Evolutionary conservation across 2,888 invertebrate species (phyloP).

Genomic region (Xylota sylvarum): DNA sequence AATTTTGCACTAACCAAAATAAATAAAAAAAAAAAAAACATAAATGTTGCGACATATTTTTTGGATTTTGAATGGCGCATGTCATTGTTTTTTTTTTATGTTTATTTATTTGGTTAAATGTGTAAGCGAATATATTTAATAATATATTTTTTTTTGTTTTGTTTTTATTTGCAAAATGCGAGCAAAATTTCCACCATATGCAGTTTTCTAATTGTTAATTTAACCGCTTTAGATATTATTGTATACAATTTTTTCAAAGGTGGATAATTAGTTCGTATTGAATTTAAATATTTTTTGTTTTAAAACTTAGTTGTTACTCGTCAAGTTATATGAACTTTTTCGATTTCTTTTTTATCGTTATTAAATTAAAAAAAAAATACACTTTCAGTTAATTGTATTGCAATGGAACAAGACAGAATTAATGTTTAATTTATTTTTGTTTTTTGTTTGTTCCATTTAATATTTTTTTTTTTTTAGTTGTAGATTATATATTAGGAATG

Average conservation of each 20-base stretch:
- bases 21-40: conserved; percentile 44
- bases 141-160: conserved; percentile 40
- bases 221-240: conserved; percentile 52
- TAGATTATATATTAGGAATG: conserved; percentile 1
- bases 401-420: conserved; percentile 61
- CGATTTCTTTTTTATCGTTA: conserved; percentile 25
- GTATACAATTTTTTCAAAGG: conserved; percentile 41
- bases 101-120: conserved; percentile 51
- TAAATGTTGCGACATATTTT: conserved; percentile 74
- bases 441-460: conserved; percentile 71
- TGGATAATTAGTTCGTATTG: conserved; percentile 49
- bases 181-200: conserved; percentile 53
- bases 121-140: conserved; percentile 43
- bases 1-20: conserved; percentile 65
- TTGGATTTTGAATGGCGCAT: conserved; percentile 77
- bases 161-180: conserved; percentile 33
- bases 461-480: conserved; percentile 26
- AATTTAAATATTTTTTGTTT: conserved; percentile 23
- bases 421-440: conserved; percentile 45
- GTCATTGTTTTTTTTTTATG: conserved; percentile 44
- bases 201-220: conserved; percentile 45
- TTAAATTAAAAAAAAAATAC: too few relatives aligned
- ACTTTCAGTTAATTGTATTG: conserved; percentile 34
- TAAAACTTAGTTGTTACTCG: conserved; percentile 35
- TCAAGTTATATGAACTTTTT: conserved; percentile 61